Percentiles rank a stretch among this genome's conserved stretches.
Conservation (phyloP, 2,113 vertebrate genomes). For the Nesogale talazaci region DNA sequence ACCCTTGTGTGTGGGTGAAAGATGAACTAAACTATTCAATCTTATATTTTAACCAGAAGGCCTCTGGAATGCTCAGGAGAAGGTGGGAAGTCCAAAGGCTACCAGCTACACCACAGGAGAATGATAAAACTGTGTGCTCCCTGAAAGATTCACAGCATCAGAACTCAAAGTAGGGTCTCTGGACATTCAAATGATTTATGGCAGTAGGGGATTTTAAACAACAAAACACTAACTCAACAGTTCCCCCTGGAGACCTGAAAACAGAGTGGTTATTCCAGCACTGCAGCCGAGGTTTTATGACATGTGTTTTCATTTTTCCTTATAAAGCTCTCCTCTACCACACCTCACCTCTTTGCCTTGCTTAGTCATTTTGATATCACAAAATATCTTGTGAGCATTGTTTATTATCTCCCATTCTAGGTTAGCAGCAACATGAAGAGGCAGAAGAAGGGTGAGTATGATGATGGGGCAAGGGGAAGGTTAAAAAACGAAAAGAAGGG, state of each 20-base stretch:
- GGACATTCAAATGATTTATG: too few relatives aligned
- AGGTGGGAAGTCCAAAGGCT: too few relatives aligned
- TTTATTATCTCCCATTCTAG: neutral
- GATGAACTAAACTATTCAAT: slow-evolving; percentile 38
- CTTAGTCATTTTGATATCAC: slow-evolving; percentile 27
- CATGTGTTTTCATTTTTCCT: slow-evolving; percentile 62
- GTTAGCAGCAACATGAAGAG: neutral
- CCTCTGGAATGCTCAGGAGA: neutral
- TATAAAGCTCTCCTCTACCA: slow-evolving; percentile 47
- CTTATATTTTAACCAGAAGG: slow-evolving; percentile 26
- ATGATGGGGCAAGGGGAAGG: too few relatives aligned
- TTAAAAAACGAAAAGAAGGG: too few relatives aligned
- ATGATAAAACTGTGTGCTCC: too few relatives aligned
- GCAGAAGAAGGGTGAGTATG: neutral
- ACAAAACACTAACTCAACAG: slow-evolving; percentile 32
- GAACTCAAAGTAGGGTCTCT: too few relatives aligned
- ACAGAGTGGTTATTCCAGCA: slow-evolving; percentile 43
- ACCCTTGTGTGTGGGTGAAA: slow-evolving; percentile 18
- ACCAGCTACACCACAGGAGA: too few relatives aligned
- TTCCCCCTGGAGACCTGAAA: slow-evolving; percentile 56
- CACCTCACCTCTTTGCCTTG: slow-evolving; percentile 5
- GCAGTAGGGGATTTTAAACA: neutral
- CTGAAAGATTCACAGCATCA: too few relatives aligned
- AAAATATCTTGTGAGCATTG: slow-evolving; percentile 48
- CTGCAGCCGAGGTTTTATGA: slow-evolving; percentile 36